These are phyloP conservation scores for Ailuropoda melanoleuca DNA, from an alignment of 2,113 vertebrate genomes.

Conservation along the genomic window DNA sequence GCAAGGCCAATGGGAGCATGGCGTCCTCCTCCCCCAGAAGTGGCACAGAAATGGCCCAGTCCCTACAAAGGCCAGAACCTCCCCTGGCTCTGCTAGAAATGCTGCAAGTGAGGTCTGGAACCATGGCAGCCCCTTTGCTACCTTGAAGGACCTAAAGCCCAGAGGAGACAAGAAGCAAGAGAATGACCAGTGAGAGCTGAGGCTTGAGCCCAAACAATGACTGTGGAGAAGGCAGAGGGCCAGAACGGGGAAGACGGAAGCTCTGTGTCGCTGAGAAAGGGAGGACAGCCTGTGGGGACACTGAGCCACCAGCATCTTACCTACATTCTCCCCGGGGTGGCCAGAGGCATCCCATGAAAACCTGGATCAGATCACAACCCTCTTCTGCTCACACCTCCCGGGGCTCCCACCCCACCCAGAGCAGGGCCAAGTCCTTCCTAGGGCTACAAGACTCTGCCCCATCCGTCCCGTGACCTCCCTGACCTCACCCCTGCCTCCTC, in stretches of 20 bases:
- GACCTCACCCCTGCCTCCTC: neutral
- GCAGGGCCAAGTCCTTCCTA: neutral
- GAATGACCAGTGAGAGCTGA: neutral
- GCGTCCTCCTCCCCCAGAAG: neutral
- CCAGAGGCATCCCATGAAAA: neutral
- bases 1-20: neutral
- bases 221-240: neutral
- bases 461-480: neutral
- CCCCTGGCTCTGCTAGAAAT: neutral
- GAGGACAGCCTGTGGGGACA: neutral
- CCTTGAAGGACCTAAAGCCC: neutral
- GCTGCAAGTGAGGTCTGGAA: neutral
- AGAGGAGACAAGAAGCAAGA: neutral
- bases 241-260: rapidly evolving
- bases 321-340: too few relatives aligned
- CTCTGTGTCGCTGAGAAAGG: neutral
- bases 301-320: neutral
- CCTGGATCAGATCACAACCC: neutral
- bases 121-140: neutral
- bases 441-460: rapidly evolving
- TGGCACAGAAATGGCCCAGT: neutral
- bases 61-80: neutral
- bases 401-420: rapidly evolving
- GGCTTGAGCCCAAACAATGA: neutral
- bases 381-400: neutral